Evolutionary conservation across 1,140 invertebrate species (phyloP).

Genomic region (Aphelenchoides fujianensis): DNA sequence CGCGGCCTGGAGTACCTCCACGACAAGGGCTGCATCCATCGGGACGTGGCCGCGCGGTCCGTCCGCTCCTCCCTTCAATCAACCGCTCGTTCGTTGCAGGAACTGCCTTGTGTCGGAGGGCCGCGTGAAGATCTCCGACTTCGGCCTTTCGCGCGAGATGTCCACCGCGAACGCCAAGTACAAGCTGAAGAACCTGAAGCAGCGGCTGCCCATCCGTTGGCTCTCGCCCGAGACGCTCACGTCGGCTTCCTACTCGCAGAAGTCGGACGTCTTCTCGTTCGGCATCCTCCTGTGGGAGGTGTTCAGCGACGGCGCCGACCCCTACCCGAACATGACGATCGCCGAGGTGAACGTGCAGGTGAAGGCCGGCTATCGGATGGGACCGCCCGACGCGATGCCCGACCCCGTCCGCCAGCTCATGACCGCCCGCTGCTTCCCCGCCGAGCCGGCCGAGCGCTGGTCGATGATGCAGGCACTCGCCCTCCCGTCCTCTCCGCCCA

Average conservation of each 20-base stretch:
- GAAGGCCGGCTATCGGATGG: constrained; percentile 38
- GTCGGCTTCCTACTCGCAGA: constrained; percentile 30
- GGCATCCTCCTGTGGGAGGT: constrained; percentile 46
- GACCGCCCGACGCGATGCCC: constrained; percentile 39
- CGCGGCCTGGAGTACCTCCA: constrained; percentile 93
- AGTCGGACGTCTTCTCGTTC: constrained; percentile 45
- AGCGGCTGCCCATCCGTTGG: constrained; percentile 45
- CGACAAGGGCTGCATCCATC: constrained; percentile 90
- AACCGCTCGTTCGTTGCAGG: constrained; percentile 78
- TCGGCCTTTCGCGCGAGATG: constrained; percentile 88
- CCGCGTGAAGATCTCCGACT: constrained; percentile 91
- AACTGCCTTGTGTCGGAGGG: constrained; percentile 86
- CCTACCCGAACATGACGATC: constrained; percentile 38
- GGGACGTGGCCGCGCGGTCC: constrained; percentile 54
- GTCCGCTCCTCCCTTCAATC: constrained; percentile 20
- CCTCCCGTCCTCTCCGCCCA: too few relatives aligned
- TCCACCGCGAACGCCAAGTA: constrained; percentile 32
- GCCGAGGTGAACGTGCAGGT: constrained; percentile 49
- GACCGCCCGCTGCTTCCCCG: constrained; percentile 32
- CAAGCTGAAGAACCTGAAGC: constrained; percentile 46
- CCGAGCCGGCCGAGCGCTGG: constrained; percentile 36
- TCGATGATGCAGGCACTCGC: constrained; percentile 30
- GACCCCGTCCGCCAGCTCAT: constrained; percentile 31
- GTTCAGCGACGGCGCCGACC: constrained; percentile 40
- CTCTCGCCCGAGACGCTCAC: constrained; percentile 40